Conservation (phyloP, 35 echinoderm and acorn worm genomes). For the Patiria miniata region DNA sequence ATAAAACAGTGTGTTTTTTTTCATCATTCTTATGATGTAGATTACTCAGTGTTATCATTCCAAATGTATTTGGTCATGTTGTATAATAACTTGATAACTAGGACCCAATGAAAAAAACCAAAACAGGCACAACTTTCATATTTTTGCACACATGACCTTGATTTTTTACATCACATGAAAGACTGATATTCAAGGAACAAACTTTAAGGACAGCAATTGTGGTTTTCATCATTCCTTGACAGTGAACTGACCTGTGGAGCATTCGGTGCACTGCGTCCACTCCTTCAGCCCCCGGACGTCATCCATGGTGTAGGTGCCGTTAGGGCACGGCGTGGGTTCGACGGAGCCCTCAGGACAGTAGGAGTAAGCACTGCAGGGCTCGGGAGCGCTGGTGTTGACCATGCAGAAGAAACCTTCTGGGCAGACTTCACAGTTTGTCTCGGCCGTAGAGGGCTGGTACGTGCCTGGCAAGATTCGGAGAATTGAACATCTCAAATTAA, state of each 20-base stretch:
- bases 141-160: too few species aligned
- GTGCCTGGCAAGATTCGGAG: slow-evolving; percentile 48
- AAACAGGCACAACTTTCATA: too few species aligned
- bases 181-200: too few species aligned
- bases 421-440: slow-evolving; percentile 59
- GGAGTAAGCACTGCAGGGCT: slow-evolving; percentile 71
- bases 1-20: too few species aligned
- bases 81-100: too few species aligned
- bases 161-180: too few species aligned
- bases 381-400: slow-evolving; percentile 75
- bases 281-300: slow-evolving; percentile 34
- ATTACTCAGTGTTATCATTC: too few species aligned
- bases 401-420: slow-evolving; percentile 80
- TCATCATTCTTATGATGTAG: too few species aligned
- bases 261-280: slow-evolving; percentile 46
- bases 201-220: too few species aligned
- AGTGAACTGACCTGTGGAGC: slow-evolving; percentile 68
- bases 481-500: neutral
- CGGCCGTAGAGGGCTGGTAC: slow-evolving; percentile 59
- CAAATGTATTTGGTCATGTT: too few species aligned
- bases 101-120: too few species aligned
- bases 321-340: slow-evolving; percentile 76
- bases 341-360: slow-evolving; percentile 78
- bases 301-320: slow-evolving; percentile 92
- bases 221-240: too few species aligned